phyloP scores from a whole-genome alignment of 2,888 invertebrate species.

The Phymatocera aterrima region DNA sequence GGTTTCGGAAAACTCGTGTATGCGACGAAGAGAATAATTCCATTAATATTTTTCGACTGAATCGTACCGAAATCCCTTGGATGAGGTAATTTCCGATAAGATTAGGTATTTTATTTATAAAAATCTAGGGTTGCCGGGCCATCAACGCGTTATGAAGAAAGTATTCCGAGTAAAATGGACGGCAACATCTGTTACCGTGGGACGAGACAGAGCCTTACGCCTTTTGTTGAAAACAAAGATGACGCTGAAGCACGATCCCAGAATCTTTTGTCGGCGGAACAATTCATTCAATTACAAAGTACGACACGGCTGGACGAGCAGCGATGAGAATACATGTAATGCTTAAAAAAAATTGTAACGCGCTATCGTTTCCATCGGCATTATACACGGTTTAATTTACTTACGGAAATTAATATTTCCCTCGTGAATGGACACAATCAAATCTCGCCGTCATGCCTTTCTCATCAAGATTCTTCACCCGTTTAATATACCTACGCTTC shows the following conservation, averaged over 20 bases:
- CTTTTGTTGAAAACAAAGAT: background rate
- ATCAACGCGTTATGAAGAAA: conserved; percentile 21
- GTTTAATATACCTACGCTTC: background rate
- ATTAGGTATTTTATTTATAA: conserved; percentile 7
- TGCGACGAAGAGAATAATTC: background rate
- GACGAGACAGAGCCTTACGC: background rate
- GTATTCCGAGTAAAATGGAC: background rate
- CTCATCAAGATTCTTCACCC: background rate
- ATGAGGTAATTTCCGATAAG: too few species aligned
- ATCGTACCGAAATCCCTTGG: too few species aligned
- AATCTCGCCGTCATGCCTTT: conserved; percentile 12
- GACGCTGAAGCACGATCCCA: background rate
- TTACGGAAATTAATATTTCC: conserved; percentile 22
- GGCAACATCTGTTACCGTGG: background rate
- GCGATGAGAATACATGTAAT: background rate
- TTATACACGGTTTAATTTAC: background rate
- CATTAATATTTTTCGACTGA: background rate
- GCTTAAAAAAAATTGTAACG: background rate
- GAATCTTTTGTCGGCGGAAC: background rate
- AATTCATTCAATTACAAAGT: background rate
- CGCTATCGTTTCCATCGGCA: background rate
- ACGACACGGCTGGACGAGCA: background rate
- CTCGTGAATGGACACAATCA: background rate
- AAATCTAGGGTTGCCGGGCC: background rate
- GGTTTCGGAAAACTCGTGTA: background rate